Evolutionary conservation across 2,113 vertebrate species (phyloP), one percentile per base, ranked within the genome.

Genomic region (Sphaerodactylus townsendi): DNA sequence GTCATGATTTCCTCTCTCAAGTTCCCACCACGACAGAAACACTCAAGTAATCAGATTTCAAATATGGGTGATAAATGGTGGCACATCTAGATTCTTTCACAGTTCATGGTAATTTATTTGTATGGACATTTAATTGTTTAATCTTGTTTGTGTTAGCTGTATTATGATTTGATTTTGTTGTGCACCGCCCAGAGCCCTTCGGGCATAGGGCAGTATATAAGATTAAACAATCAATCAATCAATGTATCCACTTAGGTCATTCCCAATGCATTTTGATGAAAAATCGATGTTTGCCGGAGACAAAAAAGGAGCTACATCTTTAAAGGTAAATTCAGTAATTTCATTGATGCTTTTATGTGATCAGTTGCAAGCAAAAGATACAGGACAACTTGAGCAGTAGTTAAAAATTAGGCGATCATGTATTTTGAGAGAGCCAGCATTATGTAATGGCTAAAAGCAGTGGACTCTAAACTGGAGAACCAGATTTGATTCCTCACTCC

Each of bases 241-340:
- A n/a, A n/a, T n/a, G 5, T 76, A 80, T 93, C 89, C 92, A 48
- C 80, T 33, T 94, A 99, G 98, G 93, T 94, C 97, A 2, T 99
- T 99, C 86, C 98, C 96, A 15, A 99, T 99, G 98, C 98, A 99
- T 94, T 99, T 99, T 84, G 98, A 99, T 66, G 98, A 99, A 93
- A 99, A 97, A 90, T 99, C 98, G 88, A 99, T 99, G 98, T 99
- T 99, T 91, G 97, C 98, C 11, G 98, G 98, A 82, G 94, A 98
- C 90, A 98, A 98, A 89, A 95, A 97, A 48, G 98, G 97, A 84
- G 98, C 98, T 64, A 97, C 97, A 68, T 98, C 94, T 1, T 91
- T 99, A 77, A 99, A 99, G 98, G 98, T 99, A 94, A 93, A 72
- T 8, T 44, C 46, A 46, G 28, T 79, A 5, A 62, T 70, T 53